Percentiles rank a stretch among this genome's conserved stretches.
These are phyloP conservation scores for Aurelia sp. DNA, from an alignment of 30 jellyfish, hydroid and myxozoan species.

Conservation along the genomic window DNA sequence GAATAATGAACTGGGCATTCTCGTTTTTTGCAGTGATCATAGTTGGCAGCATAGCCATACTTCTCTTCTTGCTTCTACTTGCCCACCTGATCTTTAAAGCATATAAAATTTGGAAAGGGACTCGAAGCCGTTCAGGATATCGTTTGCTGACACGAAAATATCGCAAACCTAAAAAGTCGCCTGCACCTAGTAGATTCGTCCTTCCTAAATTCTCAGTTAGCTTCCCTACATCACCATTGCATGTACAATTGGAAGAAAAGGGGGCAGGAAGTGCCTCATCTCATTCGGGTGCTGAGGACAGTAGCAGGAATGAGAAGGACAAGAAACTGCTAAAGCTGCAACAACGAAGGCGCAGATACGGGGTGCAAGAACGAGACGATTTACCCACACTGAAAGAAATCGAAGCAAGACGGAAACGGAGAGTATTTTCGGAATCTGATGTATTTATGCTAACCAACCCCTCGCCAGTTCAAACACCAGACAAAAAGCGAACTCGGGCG, in stretches of 20 bases:
- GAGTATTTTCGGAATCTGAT: constrained; percentile 48
- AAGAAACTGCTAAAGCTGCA: not conserved
- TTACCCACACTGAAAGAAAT: not conserved
- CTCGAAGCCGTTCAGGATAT: not conserved
- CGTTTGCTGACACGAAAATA: not conserved
- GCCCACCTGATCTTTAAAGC: not conserved
- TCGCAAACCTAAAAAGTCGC: not conserved
- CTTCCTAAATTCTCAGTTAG: constrained; percentile 28
- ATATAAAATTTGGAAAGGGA: not conserved
- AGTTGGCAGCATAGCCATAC: constrained; percentile 16
- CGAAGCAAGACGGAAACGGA: constrained; percentile 18
- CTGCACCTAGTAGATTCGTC: not conserved
- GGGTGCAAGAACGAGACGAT: not conserved
- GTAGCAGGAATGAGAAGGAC: not conserved
- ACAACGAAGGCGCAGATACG: not conserved
- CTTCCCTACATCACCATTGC: constrained; percentile 36
- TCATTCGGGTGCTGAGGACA: not conserved
- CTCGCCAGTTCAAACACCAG: not conserved
- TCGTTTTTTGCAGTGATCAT: constrained; percentile 14
- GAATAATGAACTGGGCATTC: not conserved
- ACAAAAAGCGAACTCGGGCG: constrained; percentile 3
- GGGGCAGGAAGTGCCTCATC: not conserved
- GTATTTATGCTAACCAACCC: not conserved
- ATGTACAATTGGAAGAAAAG: not conserved
- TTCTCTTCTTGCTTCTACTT: not conserved